Conservation (phyloP, 2,888 invertebrate species). For the Laspeyria flexula region DNA sequence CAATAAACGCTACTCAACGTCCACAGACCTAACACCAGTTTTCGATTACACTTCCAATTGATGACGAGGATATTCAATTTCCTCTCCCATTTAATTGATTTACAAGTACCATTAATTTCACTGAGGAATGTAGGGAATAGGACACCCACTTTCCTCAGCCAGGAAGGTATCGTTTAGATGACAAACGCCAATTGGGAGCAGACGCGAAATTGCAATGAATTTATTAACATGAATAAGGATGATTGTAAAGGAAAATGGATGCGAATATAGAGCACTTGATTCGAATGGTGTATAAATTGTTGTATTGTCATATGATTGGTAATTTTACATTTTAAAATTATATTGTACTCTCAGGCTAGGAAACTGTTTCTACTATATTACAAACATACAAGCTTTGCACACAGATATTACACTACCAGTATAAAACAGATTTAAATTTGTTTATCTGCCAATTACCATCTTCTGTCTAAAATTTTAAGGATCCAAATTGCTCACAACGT, state of each 20-base stretch:
- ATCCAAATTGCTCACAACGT: too few relatives aligned
- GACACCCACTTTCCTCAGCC: conserved; percentile 50
- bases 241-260: conserved; percentile 11
- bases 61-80: conserved; percentile 45
- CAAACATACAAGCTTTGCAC: too few relatives aligned
- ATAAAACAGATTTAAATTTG: too few relatives aligned
- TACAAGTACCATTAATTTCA: conserved; percentile 38
- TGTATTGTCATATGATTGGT: neutral
- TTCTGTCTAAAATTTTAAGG: too few relatives aligned
- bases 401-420: too few relatives aligned
- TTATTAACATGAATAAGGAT: conserved; percentile 35
- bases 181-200: conserved; percentile 56
- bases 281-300: neutral
- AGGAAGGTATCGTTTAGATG: conserved; percentile 59
- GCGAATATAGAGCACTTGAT: conserved; percentile 1
- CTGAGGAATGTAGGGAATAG: conserved; percentile 41
- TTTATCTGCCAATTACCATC: too few relatives aligned
- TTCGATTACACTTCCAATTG: conserved; percentile 8
- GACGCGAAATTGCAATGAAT: conserved; percentile 38
- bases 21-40: neutral
- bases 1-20: neutral
- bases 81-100: conserved; percentile 50
- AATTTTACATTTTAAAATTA: too few relatives aligned
- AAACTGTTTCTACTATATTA: too few relatives aligned
- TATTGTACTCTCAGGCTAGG: too few relatives aligned